Conservation (phyloP, 2,888 invertebrate species). For the Drosophila picticornis region DNA sequence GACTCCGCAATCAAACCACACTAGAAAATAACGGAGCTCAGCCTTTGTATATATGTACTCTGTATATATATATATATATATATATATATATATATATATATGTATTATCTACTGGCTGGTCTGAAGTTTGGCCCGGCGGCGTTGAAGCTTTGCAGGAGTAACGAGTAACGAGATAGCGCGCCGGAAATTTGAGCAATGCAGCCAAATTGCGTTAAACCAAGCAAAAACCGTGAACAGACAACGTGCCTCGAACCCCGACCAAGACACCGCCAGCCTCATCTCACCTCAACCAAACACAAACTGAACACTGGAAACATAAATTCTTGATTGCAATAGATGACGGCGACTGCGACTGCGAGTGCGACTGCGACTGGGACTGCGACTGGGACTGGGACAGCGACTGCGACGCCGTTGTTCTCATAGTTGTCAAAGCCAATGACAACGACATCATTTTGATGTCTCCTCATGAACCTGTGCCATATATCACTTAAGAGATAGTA, state of each 20-base stretch:
- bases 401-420: slow-evolving; percentile 29
- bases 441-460: slow-evolving; percentile 75
- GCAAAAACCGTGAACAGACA: slow-evolving; percentile 41
- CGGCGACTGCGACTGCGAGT: slow-evolving; percentile 32
- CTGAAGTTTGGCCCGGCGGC: slow-evolving; percentile 38
- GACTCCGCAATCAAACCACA: slow-evolving; percentile 23
- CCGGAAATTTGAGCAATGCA: slow-evolving; percentile 79
- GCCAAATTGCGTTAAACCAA: slow-evolving; percentile 79
- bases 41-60: not conserved
- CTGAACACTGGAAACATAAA: slow-evolving; percentile 71
- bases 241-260: not conserved
- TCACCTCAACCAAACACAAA: slow-evolving; percentile 52
- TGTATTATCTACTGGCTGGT: slow-evolving; percentile 11
- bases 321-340: slow-evolving; percentile 78
- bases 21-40: not conserved
- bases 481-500: slow-evolving; percentile 71
- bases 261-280: slow-evolving; percentile 12
- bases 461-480: slow-evolving; percentile 76
- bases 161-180: slow-evolving; percentile 66
- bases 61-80: slow-evolving; percentile 5
- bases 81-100: not conserved
- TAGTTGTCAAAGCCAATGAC: slow-evolving; percentile 45
- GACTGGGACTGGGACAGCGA: slow-evolving; percentile 22
- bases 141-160: slow-evolving; percentile 28
- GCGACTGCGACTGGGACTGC: slow-evolving; percentile 10